Base-by-base conservation (phyloP, 2,797 vertebrate species). In the Takifugu ocellatus region DNA sequence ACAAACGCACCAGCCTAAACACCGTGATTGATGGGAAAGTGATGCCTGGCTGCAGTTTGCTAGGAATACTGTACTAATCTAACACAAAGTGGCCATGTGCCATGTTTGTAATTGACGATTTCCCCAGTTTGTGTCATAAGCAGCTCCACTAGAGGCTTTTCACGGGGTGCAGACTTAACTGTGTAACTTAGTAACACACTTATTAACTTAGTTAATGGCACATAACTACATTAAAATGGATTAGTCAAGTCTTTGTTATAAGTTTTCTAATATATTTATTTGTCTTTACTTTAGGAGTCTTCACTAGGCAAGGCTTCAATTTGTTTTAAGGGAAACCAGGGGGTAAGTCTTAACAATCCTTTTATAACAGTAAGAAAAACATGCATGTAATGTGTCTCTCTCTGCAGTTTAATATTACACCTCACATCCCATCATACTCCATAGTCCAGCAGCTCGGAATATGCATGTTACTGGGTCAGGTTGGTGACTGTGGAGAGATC, bases 301-400 rank as follows among this genome's bases (percentile, higher is more conserved):
- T 68, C 84, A 71, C 72, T 79, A 54, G 84, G 74, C 58, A 78
- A 87, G 14, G 90, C 91, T 1, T 68, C 80, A 17, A 90, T 92
- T 62, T 84, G 91, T 61, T 92, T 94, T 75, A 92, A 92, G 58
- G 92, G 90, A 73, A 91, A 79, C 72, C 91, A 92, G 76, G 93
- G 93, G 90, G 92, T 93, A 76, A 92, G 84, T 24, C 36, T 10
- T 1, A 14, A 33, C 33, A 12, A 8, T 12, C 33, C 33, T 36
- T 12, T 12, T 2, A 12, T 12, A 9, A 12, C 33, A 36, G 6
- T 36, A 36, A 36, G 33, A 36, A 9, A 21, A 36, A 4, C 33
- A 36, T 36, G 33, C 33, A 36, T 36, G 33, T 36, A 36, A 36
- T 14, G 33, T 36, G 11, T 9, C 33, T 21, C n/a, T n/a, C 43